Conservation (phyloP, 2,113 vertebrate genomes). For the Balaeniceps rex region DNA sequence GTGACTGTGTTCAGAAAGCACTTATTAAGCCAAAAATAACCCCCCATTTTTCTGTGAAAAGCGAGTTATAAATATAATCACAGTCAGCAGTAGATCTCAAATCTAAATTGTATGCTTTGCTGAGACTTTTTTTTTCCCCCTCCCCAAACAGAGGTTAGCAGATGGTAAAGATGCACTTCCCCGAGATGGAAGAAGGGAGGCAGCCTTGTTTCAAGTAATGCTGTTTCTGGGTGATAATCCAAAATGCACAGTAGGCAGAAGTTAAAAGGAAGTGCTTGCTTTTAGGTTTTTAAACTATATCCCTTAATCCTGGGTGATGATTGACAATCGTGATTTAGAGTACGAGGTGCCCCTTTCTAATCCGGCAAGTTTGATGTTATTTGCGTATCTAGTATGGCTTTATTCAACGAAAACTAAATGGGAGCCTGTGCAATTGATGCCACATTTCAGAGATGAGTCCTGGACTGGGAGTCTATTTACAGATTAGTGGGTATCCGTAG, state of each 20-base stretch:
- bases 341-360: slow-evolving; percentile 98
- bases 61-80: slow-evolving; percentile 49
- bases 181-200: slow-evolving; percentile 79
- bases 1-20: slow-evolving; percentile 47
- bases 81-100: slow-evolving; percentile 54
- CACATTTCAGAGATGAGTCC: slow-evolving; percentile 74
- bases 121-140: neutral
- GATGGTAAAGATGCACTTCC: slow-evolving; percentile 71
- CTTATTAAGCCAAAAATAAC: slow-evolving; percentile 68
- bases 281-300: slow-evolving; percentile 99
- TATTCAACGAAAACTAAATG: slow-evolving; percentile 80
- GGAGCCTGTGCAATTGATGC: slow-evolving; percentile 80
- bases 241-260: slow-evolving; percentile 85
- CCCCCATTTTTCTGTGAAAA: slow-evolving; percentile 63
- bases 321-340: slow-evolving; percentile 99
- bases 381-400: slow-evolving; percentile 98
- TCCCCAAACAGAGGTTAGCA: slow-evolving; percentile 5
- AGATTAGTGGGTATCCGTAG: slow-evolving; percentile 75
- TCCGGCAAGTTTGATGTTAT: slow-evolving; percentile 99
- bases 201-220: slow-evolving; percentile 94
- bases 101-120: slow-evolving; percentile 61
- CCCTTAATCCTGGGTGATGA: slow-evolving; percentile 99
- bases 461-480: slow-evolving; percentile 78
- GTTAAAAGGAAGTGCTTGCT: slow-evolving; percentile 96
- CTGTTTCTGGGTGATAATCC: slow-evolving; percentile 77